Evolutionary conservation across 1,140 invertebrate genomes (phyloP).

Genomic region (Drosophila pachea): DNA sequence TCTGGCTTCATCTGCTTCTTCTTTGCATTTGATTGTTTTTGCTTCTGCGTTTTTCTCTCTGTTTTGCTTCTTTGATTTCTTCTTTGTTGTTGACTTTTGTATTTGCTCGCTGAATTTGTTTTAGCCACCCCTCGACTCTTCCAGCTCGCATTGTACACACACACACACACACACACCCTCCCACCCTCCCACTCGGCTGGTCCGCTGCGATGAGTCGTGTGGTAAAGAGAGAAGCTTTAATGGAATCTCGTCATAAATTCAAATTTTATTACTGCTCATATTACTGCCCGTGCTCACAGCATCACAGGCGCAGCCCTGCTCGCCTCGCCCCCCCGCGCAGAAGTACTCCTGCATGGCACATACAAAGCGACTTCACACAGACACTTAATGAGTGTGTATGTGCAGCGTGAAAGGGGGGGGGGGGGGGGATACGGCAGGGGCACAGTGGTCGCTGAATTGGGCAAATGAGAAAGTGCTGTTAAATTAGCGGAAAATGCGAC

Average conservation of each 20-base stretch:
- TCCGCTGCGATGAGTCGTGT: constrained; percentile 48
- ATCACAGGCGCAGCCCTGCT: constrained; percentile 17
- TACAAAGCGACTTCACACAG: constrained; percentile 25
- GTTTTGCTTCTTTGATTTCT: constrained; percentile 18
- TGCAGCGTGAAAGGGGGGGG: background rate
- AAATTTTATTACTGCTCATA: constrained; percentile 78
- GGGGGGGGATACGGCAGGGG: background rate
- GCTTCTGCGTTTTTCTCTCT: constrained; percentile 32
- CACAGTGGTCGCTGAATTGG: constrained; percentile 37
- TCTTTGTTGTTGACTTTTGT: constrained; percentile 33
- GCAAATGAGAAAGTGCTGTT: constrained; percentile 19
- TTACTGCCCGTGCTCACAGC: constrained; percentile 59
- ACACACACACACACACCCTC: constrained; percentile 3
- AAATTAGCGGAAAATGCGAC: constrained; percentile 10
- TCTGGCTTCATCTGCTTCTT: constrained; percentile 7
- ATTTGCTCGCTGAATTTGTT: constrained; percentile 57
- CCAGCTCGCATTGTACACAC: constrained; percentile 49
- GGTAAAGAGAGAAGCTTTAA: constrained; percentile 73
- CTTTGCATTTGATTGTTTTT: constrained; percentile 55
- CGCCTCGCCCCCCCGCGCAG: constrained; percentile 6
- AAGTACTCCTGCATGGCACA: constrained; percentile 54
- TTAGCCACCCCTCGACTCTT: constrained; percentile 34
- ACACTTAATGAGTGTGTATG: background rate
- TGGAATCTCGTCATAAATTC: constrained; percentile 78
- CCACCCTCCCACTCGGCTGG: constrained; percentile 5